phyloP scores from a whole-genome alignment of 2,797 vertebrate genomes.

The Benthosema pterotum region DNA sequence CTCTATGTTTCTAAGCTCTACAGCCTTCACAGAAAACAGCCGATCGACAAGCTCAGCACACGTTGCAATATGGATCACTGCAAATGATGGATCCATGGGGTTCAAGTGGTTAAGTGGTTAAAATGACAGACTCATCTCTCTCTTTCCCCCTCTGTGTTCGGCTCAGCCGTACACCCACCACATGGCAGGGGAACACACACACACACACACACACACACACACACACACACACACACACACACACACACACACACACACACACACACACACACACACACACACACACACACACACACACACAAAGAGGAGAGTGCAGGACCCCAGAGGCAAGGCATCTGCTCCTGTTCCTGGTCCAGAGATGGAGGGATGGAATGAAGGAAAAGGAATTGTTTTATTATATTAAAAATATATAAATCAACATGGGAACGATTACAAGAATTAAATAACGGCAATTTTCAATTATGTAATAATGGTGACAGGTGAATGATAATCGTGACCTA shows the following conservation, averaged over 20 bases:
- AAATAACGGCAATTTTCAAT: too few relatives aligned
- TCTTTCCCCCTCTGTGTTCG: neutral
- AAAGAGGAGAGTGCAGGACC: conserved; percentile 1
- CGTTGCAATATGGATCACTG: too few relatives aligned
- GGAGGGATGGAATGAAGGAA: neutral
- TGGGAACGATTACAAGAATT: too few relatives aligned
- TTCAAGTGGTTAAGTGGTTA: too few relatives aligned
- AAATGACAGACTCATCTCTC: neutral
- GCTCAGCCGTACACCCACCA: neutral
- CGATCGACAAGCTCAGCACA: too few relatives aligned
- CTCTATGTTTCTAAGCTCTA: too few relatives aligned
- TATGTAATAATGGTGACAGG: too few relatives aligned
- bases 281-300: conserved; percentile 23
- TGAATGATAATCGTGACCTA: too few relatives aligned
- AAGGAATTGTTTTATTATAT: too few relatives aligned
- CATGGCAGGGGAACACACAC: neutral
- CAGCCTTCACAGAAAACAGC: too few relatives aligned
- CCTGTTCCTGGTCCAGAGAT: neutral
- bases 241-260: conserved; percentile 4
- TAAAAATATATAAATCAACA: too few relatives aligned
- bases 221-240: neutral
- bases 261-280: conserved; percentile 22
- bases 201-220: neutral
- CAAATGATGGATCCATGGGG: too few relatives aligned
- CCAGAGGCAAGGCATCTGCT: conserved; percentile 8